Conservation (phyloP, 2,113 vertebrate species). For the Protomyctophum bolini region DNA sequence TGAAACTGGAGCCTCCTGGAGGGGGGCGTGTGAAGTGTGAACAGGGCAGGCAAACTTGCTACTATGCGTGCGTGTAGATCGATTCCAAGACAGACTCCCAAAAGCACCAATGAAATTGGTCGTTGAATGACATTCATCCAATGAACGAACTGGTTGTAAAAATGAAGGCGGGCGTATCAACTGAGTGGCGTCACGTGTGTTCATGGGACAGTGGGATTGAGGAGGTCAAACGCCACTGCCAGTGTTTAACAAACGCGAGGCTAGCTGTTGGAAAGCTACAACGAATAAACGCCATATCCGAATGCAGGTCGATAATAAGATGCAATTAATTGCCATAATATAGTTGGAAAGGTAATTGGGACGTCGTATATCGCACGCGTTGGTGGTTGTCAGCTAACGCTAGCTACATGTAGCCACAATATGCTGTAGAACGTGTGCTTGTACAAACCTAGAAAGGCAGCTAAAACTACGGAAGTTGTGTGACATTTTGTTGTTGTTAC, state of each 20-base stretch:
- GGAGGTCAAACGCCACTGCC: constrained; percentile 63
- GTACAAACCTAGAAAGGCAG: background rate
- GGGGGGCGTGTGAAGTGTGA: background rate
- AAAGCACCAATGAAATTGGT: constrained; percentile 27
- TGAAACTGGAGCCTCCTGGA: no score
- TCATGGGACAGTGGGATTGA: constrained; percentile 16
- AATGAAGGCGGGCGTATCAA: constrained; percentile 28
- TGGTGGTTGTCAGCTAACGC: background rate
- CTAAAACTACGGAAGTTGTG: background rate
- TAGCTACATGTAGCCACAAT: constrained; percentile 41
- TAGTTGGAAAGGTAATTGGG: background rate
- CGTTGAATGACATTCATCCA: background rate
- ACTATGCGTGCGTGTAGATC: background rate
- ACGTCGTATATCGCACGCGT: background rate
- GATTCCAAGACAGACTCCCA: background rate
- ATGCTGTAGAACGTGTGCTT: constrained; percentile 33
- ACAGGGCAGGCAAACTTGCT: constrained; percentile 36
- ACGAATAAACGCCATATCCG: no score
- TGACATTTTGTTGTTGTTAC: no score
- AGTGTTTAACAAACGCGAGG: constrained; percentile 39
- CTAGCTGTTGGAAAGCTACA: background rate
- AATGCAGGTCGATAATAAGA: background rate
- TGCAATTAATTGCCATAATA: background rate
- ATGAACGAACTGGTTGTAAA: background rate
- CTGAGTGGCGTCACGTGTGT: constrained; percentile 41